These are phyloP conservation scores for Drosophila anceps DNA, from an alignment of 2,888 invertebrate genomes.

Conservation along the genomic window DNA sequence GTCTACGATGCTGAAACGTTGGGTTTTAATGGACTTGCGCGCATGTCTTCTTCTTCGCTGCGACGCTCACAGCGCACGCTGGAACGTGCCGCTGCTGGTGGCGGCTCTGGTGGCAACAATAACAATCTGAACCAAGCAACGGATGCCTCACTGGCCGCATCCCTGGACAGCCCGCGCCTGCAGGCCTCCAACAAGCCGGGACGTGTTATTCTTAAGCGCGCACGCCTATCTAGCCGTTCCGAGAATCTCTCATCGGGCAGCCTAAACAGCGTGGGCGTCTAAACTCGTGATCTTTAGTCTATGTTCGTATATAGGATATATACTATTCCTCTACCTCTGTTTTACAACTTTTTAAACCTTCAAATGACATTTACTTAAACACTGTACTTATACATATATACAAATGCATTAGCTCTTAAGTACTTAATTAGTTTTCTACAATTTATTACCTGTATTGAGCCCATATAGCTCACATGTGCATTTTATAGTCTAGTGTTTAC, in stretches of 20 bases:
- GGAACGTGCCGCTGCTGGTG: slow-evolving; percentile 59
- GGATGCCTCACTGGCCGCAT: slow-evolving; percentile 41
- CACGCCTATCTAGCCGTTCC: slow-evolving; percentile 73
- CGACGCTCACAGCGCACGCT: slow-evolving; percentile 74
- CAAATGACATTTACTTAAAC: slow-evolving; percentile 60
- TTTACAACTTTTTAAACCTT: slow-evolving; percentile 49
- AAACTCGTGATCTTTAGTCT: slow-evolving; percentile 77
- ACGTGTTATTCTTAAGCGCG: slow-evolving; percentile 69
- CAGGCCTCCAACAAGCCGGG: slow-evolving; percentile 49
- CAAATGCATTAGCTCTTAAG: slow-evolving; percentile 44
- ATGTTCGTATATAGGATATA: slow-evolving; percentile 43
- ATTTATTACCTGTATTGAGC: slow-evolving; percentile 28
- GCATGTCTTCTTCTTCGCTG: slow-evolving; percentile 72
- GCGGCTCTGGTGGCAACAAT: slow-evolving; percentile 61
- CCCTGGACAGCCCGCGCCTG: slow-evolving; percentile 45
- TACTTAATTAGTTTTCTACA: slow-evolving; percentile 68
- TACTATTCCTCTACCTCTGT: slow-evolving; percentile 73
- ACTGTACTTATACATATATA: slow-evolving; percentile 50
- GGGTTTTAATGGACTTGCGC: slow-evolving; percentile 57
- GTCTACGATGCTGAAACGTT: slow-evolving; percentile 59
- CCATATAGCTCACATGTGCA: slow-evolving; percentile 40
- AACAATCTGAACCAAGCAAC: slow-evolving; percentile 68
- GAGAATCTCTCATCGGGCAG: slow-evolving; percentile 74
- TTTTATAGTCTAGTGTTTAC: slow-evolving; percentile 46
- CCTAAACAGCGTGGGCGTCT: slow-evolving; percentile 72